phyloP scores from a whole-genome alignment of 2,888 invertebrate species.

The Buathra laborator region DNA sequence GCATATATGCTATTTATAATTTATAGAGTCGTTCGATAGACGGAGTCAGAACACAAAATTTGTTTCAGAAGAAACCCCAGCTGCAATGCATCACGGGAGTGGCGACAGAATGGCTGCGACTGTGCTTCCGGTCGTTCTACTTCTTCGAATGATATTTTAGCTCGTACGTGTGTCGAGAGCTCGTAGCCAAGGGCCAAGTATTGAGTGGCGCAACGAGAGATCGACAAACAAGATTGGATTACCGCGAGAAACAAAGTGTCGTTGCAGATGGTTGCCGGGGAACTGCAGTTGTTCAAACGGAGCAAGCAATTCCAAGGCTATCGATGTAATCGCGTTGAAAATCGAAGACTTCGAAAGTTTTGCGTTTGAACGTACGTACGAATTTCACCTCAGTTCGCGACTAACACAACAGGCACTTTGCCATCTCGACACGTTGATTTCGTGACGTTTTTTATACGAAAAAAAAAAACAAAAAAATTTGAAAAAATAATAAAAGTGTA shows the following conservation, averaged over 20 bases:
- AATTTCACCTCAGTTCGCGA: slow-evolving; percentile 36
- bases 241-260: slow-evolving; percentile 60
- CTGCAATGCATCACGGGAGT: slow-evolving; percentile 93
- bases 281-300: slow-evolving; percentile 21
- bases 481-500: slow-evolving; percentile 20
- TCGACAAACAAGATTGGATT: slow-evolving; percentile 66
- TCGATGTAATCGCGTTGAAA: slow-evolving; percentile 28
- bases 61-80: slow-evolving; percentile 93
- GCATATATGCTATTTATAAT: not conserved
- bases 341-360: slow-evolving; percentile 51
- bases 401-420: slow-evolving; percentile 1
- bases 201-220: slow-evolving; percentile 41
- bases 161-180: slow-evolving; percentile 50
- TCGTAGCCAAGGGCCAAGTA: slow-evolving; percentile 55
- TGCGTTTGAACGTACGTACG: slow-evolving; percentile 32
- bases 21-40: slow-evolving; percentile 21
- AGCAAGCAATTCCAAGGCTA: slow-evolving; percentile 32
- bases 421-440: slow-evolving; percentile 5
- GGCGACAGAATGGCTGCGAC: slow-evolving; percentile 82
- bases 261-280: slow-evolving; percentile 25
- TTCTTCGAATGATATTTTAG: slow-evolving; percentile 77
- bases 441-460: slow-evolving; percentile 34
- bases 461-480: not conserved
- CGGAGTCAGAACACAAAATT: slow-evolving; percentile 71
- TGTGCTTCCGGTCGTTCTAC: slow-evolving; percentile 76